Base-by-base conservation (phyloP, 2,888 invertebrate species). In the Drosophila pseudotakahashii region DNA sequence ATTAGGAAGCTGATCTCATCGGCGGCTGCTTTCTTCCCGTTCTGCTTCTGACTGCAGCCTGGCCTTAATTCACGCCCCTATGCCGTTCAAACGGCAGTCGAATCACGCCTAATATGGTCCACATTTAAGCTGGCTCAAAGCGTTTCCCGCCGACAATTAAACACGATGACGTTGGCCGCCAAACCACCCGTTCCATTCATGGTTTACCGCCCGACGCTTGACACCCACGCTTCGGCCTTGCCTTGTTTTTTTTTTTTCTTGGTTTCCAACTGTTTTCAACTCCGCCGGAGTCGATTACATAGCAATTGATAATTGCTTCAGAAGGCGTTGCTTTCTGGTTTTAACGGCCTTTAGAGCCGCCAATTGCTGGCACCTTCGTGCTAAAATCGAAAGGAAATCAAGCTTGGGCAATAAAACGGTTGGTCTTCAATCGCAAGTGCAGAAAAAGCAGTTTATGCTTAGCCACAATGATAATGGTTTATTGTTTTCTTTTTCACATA, bases 51-150 rank as follows among this genome's bases (percentile, higher is more conserved):
- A 69, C 55, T 59, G 69, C 79, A 76, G 48, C 52, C 63, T 78
- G 68, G 82, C 86, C 83, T 83, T 86, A 83, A 83, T 76, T 76
- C 63, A 78, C 83, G 86, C 83, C 83, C 83, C 67, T 83, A 73
- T 66, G 55, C 57, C 57, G 34, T 55, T 68, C 39, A 45, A 59
- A 73, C 81, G 68, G 86, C 83, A 76, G 86, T 77, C 79, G 60
- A 48, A 44, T 67, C 78, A 52, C 71, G 60, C 82, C 77, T 76
- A 66, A 79, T 77, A 86, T 77, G 83, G 83, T 64, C 47, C 50
- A 73, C 60, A 47, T 67, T 47, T 37, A 42, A 74, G 36, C 57
- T 41, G 62, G 61, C 66, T 47, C 36, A 70, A 60, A 61, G 69
- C 58, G 14, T 60, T 74, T 74, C 23, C 66, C 58, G 39, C 26